These are phyloP conservation scores for Acanthoscelides obtectus DNA, from an alignment of 2,888 invertebrate species.

Conservation along the genomic window DNA sequence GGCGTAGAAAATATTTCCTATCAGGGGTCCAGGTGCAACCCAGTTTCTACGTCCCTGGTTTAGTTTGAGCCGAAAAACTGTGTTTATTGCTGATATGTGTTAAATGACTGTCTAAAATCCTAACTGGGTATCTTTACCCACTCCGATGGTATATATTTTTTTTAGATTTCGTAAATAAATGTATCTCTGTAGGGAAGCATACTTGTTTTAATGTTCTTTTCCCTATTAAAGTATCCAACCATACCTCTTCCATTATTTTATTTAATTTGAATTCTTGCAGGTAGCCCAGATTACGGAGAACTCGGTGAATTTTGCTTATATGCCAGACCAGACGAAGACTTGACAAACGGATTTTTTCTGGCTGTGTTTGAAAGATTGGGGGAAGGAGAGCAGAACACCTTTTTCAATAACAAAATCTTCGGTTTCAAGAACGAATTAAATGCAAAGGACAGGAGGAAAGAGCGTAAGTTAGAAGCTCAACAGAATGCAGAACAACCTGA, in stretches of 20 bases:
- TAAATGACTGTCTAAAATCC: too few species aligned
- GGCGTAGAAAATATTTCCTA: too few species aligned
- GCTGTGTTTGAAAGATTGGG: slow-evolving; percentile 74
- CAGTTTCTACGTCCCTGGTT: too few species aligned
- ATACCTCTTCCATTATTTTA: background rate
- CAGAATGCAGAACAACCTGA: background rate
- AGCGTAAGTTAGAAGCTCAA: background rate
- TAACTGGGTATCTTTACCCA: too few species aligned
- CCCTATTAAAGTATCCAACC: too few species aligned
- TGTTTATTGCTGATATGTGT: too few species aligned
- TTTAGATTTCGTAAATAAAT: too few species aligned
- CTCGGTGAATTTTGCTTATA: slow-evolving; percentile 75
- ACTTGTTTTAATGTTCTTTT: too few species aligned
- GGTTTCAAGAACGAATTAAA: slow-evolving; percentile 18
- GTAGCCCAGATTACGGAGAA: slow-evolving; percentile 56
- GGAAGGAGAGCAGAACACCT: slow-evolving; percentile 43
- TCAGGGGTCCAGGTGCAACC: too few species aligned
- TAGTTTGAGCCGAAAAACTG: too few species aligned
- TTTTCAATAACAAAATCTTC: slow-evolving; percentile 31
- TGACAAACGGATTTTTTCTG: slow-evolving; percentile 92
- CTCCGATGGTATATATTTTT: too few species aligned
- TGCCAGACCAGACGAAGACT: slow-evolving; percentile 68
- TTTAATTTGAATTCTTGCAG: background rate
- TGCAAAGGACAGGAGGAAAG: background rate
- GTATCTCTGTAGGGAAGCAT: too few species aligned